Evolutionary conservation across 2,113 vertebrate genomes (phyloP).

Genomic region (Myotis davidii): DNA sequence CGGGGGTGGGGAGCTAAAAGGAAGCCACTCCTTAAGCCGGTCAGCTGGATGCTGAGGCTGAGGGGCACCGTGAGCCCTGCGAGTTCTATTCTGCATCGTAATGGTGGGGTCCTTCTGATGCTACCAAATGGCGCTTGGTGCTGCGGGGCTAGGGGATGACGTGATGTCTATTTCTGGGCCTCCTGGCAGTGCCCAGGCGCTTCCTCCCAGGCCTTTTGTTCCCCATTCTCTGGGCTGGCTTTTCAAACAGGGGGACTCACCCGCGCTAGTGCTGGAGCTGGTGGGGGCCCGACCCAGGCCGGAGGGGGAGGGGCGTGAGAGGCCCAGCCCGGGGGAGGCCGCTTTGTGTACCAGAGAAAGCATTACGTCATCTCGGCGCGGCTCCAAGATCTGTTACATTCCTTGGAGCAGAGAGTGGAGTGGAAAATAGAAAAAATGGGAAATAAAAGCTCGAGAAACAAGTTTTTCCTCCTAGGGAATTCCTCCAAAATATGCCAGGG

Average conservation of each 20-base stretch:
- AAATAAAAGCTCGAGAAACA: not conserved
- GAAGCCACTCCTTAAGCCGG: slow-evolving; percentile 28
- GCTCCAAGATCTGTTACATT: not conserved
- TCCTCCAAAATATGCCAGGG: not conserved
- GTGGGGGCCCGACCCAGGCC: not conserved
- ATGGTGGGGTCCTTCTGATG: slow-evolving; percentile 65
- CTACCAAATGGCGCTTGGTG: slow-evolving; percentile 75
- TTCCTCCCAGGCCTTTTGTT: slow-evolving; percentile 72
- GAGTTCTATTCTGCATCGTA: slow-evolving; percentile 69
- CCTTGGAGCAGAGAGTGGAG: slow-evolving; percentile 15
- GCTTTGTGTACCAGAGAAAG: slow-evolving; percentile 79
- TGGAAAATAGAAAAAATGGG: slow-evolving; percentile 1
- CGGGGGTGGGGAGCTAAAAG: slow-evolving; percentile 47
- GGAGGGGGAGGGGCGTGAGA: slow-evolving; percentile 67
- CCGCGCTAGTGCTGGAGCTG: slow-evolving; percentile 34
- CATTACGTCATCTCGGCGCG: slow-evolving; percentile 77
- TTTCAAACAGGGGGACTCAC: slow-evolving; percentile 61
- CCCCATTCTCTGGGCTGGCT: slow-evolving; percentile 20
- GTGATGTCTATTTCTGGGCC: slow-evolving; percentile 83
- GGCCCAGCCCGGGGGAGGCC: slow-evolving; percentile 61
- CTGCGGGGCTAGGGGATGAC: slow-evolving; percentile 78
- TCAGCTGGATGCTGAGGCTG: slow-evolving; percentile 8
- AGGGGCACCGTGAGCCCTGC: slow-evolving; percentile 14
- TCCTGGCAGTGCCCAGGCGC: slow-evolving; percentile 73
- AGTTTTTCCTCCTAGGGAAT: not conserved